Evolutionary conservation across 2,113 vertebrate species (phyloP).

Genomic region (Podarcis cretensis): DNA sequence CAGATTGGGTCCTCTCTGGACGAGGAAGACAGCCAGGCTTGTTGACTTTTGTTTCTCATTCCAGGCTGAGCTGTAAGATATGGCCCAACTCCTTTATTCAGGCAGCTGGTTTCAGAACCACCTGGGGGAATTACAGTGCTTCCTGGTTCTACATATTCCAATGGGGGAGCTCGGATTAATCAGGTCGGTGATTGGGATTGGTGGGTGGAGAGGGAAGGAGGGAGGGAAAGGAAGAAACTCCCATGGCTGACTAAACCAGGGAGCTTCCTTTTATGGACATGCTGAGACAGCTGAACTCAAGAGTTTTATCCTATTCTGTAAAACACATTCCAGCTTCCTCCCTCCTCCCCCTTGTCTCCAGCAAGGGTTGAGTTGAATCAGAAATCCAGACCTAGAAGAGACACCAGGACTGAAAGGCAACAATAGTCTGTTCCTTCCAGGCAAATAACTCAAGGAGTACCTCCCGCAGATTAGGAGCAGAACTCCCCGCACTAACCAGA

Average conservation of each 20-base stretch:
- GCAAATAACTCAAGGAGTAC: background rate
- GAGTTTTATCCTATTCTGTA: background rate
- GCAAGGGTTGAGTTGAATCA: slow-evolving; percentile 3
- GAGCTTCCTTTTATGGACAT: slow-evolving; percentile 34
- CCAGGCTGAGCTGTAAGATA: background rate
- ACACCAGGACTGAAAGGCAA: background rate
- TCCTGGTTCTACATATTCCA: background rate
- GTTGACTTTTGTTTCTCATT: background rate
- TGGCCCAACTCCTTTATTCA: background rate
- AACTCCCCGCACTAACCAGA: background rate
- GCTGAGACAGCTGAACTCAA: slow-evolving; percentile 12
- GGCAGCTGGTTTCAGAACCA: background rate
- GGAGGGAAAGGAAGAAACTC: background rate
- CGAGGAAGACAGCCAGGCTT: background rate
- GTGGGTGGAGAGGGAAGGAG: background rate
- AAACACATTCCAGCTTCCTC: slow-evolving; percentile 28
- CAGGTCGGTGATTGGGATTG: background rate
- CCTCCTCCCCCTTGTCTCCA: background rate
- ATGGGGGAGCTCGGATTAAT: background rate
- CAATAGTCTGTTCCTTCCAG: background rate
- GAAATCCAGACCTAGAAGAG: background rate
- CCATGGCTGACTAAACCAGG: slow-evolving; percentile 2
- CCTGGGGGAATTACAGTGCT: background rate
- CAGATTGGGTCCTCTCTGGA: background rate
- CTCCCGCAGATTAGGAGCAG: background rate